Base-by-base conservation (phyloP, 2,888 invertebrate genomes). In the Scrobipalpa costella region DNA sequence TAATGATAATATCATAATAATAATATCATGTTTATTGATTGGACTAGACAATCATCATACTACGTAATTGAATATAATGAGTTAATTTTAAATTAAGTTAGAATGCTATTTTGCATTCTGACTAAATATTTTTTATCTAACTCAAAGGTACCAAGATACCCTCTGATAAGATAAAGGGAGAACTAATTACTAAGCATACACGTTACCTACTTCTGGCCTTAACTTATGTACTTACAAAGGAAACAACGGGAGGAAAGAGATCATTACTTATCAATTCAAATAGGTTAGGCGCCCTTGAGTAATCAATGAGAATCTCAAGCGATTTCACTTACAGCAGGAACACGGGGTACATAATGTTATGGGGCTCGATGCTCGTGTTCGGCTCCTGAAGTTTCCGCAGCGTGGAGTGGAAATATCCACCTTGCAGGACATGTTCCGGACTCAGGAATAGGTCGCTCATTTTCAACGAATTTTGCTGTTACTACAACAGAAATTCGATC, bases 291-390 rank as follows among this genome's bases (percentile, higher is more conserved):
- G 55, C n/a, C 33, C 55, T 55, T 55, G 33, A 33, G 2, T 55
- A n/a, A 6, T 21, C 13, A 55, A n/a, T 34, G 1, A 33, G 21
- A 13, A 13, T 27, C 33, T 50, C 9, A 33, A 55, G 7, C 5
- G n/a, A n/a, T 55, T 55, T 49, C n/a, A 94, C 96, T 95, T 92
- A 96, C 95, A 96, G 86, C 64, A 97, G 88, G 80, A 98, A 98
- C 61, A 98, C 90, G 0, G 98, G 98, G 77, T 96, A 96, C 97
- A 98, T 97, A 47, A 98, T 92, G 90, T 97, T 97, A 68, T 95
- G 93, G 0, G 95, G 86, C 47, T 94, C 92, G 65, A 97, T 93
- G 71, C 93, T 93, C 50, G 95, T 94, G 77, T 95, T 94, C 8
- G 94, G 90, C 66, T 95, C 94, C 82, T 98, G 98, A 92, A 98